Evolutionary conservation across 2,797 vertebrate species (phyloP).

Genomic region (Pipistrellus pipistrellus): DNA sequence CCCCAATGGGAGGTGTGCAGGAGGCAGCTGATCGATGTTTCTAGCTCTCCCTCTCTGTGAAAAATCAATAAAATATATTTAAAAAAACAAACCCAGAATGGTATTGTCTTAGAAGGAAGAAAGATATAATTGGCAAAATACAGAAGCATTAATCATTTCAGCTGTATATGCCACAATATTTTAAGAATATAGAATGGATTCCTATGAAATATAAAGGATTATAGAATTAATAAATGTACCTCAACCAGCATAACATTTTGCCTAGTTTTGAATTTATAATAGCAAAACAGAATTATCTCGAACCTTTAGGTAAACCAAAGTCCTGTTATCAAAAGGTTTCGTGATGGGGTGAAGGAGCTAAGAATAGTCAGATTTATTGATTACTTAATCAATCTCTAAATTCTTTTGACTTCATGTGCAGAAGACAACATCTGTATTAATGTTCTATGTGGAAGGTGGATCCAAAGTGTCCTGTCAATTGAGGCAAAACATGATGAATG

Average conservation of each 20-base stretch:
- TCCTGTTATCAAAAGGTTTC: slow-evolving; percentile 11
- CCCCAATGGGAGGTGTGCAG: no score
- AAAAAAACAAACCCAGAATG: no score
- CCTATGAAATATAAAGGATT: slow-evolving; percentile 11
- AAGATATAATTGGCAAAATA: neutral
- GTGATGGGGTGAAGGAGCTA: neutral
- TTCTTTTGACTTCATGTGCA: slow-evolving; percentile 1
- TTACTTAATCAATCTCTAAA: neutral
- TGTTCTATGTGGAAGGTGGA: neutral
- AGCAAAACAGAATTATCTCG: slow-evolving; percentile 2
- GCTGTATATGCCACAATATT: neutral
- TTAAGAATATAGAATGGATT: slow-evolving; percentile 23
- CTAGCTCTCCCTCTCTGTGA: no score
- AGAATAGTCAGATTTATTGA: neutral
- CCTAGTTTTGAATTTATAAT: slow-evolving; percentile 53
- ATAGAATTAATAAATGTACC: neutral
- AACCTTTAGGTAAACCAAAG: neutral
- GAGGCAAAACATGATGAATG: neutral
- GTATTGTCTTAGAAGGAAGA: slow-evolving; percentile 8
- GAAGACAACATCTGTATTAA: neutral
- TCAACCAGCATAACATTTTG: slow-evolving; percentile 4
- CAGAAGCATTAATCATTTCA: neutral
- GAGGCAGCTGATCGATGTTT: no score
- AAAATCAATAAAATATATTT: no score
- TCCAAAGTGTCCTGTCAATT: slow-evolving; percentile 8